Percentiles rank a stretch among this genome's conserved stretches.
Conservation (phyloP, 1,140 invertebrate species). For the Anthonomus grandis region DNA sequence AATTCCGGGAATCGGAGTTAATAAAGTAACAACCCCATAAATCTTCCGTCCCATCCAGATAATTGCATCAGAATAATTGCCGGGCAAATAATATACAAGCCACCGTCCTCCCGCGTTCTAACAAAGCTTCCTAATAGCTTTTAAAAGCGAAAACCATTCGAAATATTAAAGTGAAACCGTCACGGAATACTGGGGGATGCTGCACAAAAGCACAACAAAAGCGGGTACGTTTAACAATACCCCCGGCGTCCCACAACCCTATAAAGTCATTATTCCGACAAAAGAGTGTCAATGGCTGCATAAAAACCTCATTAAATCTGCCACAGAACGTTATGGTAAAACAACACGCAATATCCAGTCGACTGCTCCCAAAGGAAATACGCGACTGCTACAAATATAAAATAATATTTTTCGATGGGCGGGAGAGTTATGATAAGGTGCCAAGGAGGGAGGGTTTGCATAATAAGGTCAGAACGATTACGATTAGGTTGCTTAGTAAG, state of each 20-base stretch:
- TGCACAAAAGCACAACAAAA: conserved; percentile 32
- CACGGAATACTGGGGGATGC: conserved; percentile 23
- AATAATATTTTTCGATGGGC: not conserved
- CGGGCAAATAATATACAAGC: no score
- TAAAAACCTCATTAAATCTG: conserved; percentile 49
- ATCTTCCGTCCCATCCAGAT: no score
- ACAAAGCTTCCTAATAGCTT: conserved; percentile 17
- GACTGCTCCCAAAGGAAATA: conserved; percentile 36
- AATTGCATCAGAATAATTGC: no score
- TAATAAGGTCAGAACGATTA: no score
- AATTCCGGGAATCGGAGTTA: no score
- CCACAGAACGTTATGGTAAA: conserved; percentile 41
- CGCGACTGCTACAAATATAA: conserved; percentile 10
- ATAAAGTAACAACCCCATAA: no score
- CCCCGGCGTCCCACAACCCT: conserved; percentile 44
- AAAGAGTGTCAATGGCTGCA: conserved; percentile 49
- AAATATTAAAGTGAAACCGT: conserved; percentile 12
- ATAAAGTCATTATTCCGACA: conserved; percentile 50
- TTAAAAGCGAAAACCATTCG: conserved; percentile 15
- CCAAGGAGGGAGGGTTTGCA: no score
- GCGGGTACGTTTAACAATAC: conserved; percentile 27
- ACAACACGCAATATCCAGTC: conserved; percentile 37
- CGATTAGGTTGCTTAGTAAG: no score
- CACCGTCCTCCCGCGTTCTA: no score
- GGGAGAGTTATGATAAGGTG: no score